These are phyloP conservation scores for Misgurnus mizolepis DNA, from an alignment of 2,113 vertebrate species.

Conservation along the genomic window DNA sequence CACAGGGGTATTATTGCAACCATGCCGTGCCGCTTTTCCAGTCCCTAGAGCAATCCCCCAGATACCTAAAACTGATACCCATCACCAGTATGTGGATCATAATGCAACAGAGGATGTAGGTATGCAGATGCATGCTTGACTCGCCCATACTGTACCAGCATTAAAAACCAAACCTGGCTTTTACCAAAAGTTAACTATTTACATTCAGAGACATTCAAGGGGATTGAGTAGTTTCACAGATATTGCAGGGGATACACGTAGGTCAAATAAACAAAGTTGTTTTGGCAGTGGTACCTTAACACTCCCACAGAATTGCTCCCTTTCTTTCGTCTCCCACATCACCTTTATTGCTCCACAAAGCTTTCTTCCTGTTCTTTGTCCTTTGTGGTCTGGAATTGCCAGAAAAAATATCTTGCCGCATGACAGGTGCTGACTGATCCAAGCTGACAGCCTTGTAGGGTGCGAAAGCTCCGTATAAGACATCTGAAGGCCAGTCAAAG, in stretches of 20 bases:
- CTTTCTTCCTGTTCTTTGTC: slow-evolving; percentile 14
- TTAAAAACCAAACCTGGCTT: background rate
- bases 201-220: slow-evolving; percentile 17
- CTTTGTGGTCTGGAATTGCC: slow-evolving; percentile 59
- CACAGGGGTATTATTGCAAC: slow-evolving; percentile 11
- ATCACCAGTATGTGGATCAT: background rate
- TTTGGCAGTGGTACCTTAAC: slow-evolving; percentile 22
- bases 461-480: slow-evolving; percentile 52
- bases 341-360: background rate
- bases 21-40: background rate
- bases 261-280: background rate
- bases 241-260: slow-evolving; percentile 6
- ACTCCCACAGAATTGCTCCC: background rate
- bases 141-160: background rate
- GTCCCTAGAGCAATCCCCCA: background rate
- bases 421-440: slow-evolving; percentile 55
- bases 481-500: background rate
- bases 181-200: slow-evolving; percentile 8
- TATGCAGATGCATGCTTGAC: slow-evolving; percentile 31
- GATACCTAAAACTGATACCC: slow-evolving; percentile 10
- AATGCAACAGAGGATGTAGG: background rate
- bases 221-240: background rate
- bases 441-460: slow-evolving; percentile 67
- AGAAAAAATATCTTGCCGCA: slow-evolving; percentile 61
- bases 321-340: slow-evolving; percentile 8